A percentile compares a stretch with the other conserved stretches of the same genome.
Evolutionary conservation across 1,140 invertebrate species (phyloP).

Genomic region (Macrobrachium nipponense): DNA sequence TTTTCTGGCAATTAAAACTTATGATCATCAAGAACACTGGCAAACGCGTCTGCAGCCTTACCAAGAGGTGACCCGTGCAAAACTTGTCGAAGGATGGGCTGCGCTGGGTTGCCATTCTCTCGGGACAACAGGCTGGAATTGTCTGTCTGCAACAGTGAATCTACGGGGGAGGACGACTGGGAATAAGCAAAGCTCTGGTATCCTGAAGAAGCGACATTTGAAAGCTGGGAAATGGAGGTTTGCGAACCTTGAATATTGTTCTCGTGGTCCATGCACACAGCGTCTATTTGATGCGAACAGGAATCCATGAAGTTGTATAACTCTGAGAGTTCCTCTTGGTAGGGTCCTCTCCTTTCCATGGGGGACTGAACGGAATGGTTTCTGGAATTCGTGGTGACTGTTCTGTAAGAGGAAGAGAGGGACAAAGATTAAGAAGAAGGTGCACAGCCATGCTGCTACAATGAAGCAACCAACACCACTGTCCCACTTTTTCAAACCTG

Average conservation of each 20-base stretch:
- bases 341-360: conserved; percentile 14
- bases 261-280: conserved; percentile 38
- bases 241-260: conserved; percentile 67
- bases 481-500: too few relatives aligned
- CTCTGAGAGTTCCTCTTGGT: conserved; percentile 33
- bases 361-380: conserved; percentile 29
- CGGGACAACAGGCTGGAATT: conserved; percentile 34
- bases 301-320: conserved; percentile 44
- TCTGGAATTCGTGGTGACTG: not conserved
- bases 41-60: not conserved
- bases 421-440: not conserved
- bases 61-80: conserved; percentile 47
- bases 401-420: conserved; percentile 15
- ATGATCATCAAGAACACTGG: not conserved
- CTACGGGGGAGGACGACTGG: conserved; percentile 88
- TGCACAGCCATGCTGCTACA: too few relatives aligned
- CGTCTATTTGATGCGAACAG: conserved; percentile 28
- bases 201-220: conserved; percentile 85
- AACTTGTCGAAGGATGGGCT: conserved; percentile 36
- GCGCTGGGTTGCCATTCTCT: conserved; percentile 37
- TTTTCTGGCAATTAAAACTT: not conserved
- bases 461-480: too few relatives aligned
- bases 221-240: conserved; percentile 82
- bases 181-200: conserved; percentile 92
- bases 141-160: conserved; percentile 69